phyloP scores from a whole-genome alignment of 2,113 vertebrate species.

The Clarias magur region DNA sequence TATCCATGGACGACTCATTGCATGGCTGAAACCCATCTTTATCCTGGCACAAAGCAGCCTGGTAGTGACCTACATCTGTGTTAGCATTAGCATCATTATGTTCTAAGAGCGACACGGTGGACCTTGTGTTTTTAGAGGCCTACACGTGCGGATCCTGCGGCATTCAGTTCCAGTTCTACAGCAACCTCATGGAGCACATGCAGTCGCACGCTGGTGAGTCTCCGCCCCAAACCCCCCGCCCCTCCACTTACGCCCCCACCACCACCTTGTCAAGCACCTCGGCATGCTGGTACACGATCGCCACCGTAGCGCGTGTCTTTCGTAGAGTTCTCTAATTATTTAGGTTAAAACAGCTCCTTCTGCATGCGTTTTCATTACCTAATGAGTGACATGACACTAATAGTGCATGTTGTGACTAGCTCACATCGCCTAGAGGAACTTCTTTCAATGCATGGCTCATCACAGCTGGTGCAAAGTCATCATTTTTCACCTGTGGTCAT shows the following conservation, averaged over 20 bases:
- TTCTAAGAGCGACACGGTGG: constrained; percentile 62
- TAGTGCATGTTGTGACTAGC: not conserved
- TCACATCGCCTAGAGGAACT: not conserved
- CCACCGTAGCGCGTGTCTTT: not conserved
- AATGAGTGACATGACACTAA: not conserved
- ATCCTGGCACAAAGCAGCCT: not conserved
- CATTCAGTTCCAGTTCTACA: constrained; percentile 99
- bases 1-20: constrained; percentile 38
- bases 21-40: constrained; percentile 43
- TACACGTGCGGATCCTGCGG: constrained; percentile 98
- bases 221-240: constrained; percentile 40
- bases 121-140: constrained; percentile 87
- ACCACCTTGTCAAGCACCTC: no score
- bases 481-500: constrained; percentile 26
- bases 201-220: constrained; percentile 96
- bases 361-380: not conserved
- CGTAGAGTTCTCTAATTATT: not conserved
- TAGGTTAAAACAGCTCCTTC: not conserved
- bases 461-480: not conserved
- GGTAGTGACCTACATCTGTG: constrained; percentile 38
- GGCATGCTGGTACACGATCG: not conserved
- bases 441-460: not conserved
- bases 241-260: not conserved
- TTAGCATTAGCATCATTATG: constrained; percentile 44
- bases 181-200: constrained; percentile 99